Percentiles rank a stretch among this genome's conserved stretches.
phyloP scores from a whole-genome alignment of 2,888 invertebrate species.

The Poecilobothrus nobilitatus region DNA sequence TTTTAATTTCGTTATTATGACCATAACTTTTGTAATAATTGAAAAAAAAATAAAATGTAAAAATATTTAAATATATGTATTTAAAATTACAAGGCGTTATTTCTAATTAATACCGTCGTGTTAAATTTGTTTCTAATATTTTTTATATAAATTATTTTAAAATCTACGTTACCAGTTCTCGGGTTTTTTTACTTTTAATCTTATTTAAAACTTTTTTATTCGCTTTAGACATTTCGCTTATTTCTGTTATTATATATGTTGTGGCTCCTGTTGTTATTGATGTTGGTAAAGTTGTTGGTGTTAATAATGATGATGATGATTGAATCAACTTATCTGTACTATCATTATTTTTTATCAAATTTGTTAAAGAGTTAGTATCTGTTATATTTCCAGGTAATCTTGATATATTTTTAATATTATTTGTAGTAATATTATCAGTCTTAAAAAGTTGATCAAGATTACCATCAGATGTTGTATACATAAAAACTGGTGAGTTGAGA shows the following conservation, averaged over 20 bases:
- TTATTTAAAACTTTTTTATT: neutral
- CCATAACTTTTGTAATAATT: no score
- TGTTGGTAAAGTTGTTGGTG: neutral
- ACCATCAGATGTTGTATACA: neutral
- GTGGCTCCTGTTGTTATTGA: no score
- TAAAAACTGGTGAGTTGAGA: neutral
- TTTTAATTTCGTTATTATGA: no score
- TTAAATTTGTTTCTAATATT: no score
- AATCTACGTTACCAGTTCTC: no score
- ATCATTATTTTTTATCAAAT: neutral
- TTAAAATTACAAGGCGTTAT: no score
- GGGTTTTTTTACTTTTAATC: neutral
- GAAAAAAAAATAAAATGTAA: no score
- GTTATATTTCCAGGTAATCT: neutral
- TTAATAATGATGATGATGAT: neutral
- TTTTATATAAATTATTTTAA: no score
- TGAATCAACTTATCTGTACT: neutral
- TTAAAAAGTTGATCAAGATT: conserved; percentile 3
- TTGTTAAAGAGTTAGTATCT: neutral
- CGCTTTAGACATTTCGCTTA: neutral
- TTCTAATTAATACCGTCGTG: no score
- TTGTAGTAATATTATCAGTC: neutral
- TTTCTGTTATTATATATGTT: no score
- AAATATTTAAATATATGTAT: no score
- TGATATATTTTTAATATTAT: neutral